Conservation (phyloP, 2,113 vertebrate genomes). For the Macquaria australasica region DNA sequence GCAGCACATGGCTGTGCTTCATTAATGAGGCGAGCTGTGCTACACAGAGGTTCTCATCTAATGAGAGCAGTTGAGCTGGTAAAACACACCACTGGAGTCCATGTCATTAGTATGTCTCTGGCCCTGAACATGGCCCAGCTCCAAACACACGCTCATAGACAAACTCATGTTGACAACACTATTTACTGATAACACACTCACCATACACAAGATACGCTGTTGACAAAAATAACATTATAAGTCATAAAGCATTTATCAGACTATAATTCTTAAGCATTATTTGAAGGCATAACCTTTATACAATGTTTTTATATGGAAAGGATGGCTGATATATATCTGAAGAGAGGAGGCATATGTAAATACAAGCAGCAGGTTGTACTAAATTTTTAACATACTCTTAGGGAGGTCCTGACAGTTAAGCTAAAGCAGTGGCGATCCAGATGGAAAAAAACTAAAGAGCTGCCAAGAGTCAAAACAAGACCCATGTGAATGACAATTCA, state of each 20-base stretch:
- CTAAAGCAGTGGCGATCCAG: conserved; percentile 28
- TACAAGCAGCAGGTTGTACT: conserved; percentile 30
- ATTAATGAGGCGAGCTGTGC: conserved; percentile 93
- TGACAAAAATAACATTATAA: conserved; percentile 1
- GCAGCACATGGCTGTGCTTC: conserved; percentile 96
- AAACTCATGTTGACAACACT: conserved; percentile 58
- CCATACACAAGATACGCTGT: neutral
- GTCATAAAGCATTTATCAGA: conserved; percentile 3
- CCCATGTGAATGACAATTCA: neutral
- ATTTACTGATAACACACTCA: conserved; percentile 32
- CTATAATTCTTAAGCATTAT: neutral
- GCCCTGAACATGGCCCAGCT: conserved; percentile 69
- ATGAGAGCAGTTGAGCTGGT: conserved; percentile 98
- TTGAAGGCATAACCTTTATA: conserved; percentile 2
- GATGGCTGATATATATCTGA: conserved; percentile 14
- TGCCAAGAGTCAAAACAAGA: conserved; percentile 10
- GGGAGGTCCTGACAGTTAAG: conserved; percentile 22
- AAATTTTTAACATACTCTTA: conserved; percentile 40
- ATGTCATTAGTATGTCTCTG: conserved; percentile 80
- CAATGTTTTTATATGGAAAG: conserved; percentile 3
- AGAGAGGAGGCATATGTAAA: conserved; percentile 2
- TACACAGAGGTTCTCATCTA: conserved; percentile 93
- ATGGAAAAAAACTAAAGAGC: conserved; percentile 25
- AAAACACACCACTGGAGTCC: conserved; percentile 84
- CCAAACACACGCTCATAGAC: conserved; percentile 60